Evolutionary conservation across 2,113 vertebrate genomes (phyloP).

Genomic region (Chiloscyllium plagiosum): DNA sequence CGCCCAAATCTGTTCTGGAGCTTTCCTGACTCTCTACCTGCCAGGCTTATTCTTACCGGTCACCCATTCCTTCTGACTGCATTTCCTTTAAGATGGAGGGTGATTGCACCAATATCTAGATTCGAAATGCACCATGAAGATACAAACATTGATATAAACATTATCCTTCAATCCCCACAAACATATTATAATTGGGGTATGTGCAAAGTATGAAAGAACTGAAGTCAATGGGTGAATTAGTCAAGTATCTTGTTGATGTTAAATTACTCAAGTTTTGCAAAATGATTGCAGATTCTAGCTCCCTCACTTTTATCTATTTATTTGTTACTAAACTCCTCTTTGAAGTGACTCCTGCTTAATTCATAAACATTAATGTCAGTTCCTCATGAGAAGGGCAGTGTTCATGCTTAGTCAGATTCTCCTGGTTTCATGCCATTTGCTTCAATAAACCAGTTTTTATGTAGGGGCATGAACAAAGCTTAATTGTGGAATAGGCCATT

Average conservation of each 20-base stretch:
- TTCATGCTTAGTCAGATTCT: not conserved
- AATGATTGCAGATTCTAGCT: not conserved
- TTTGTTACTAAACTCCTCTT: not conserved
- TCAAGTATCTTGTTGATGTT: not conserved
- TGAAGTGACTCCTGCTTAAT: not conserved
- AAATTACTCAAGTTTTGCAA: not conserved
- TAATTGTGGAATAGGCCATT: not conserved
- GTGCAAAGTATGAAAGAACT: no score
- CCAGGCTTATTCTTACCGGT: no score
- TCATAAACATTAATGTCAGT: not conserved
- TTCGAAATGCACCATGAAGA: no score
- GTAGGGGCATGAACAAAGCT: not conserved
- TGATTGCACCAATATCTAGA: no score
- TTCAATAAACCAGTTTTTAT: not conserved
- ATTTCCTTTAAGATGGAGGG: no score
- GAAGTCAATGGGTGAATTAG: not conserved
- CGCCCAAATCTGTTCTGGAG: no score
- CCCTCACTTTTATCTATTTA: not conserved
- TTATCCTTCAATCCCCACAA: no score
- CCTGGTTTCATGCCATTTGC: not conserved
- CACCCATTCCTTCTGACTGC: no score
- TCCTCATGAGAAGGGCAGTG: not conserved
- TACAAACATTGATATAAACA: no score
- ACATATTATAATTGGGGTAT: no score
- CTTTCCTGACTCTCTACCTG: no score